Base-by-base conservation (phyloP, 2,797 vertebrate species). In the Hypotaenidia okinawae region DNA sequence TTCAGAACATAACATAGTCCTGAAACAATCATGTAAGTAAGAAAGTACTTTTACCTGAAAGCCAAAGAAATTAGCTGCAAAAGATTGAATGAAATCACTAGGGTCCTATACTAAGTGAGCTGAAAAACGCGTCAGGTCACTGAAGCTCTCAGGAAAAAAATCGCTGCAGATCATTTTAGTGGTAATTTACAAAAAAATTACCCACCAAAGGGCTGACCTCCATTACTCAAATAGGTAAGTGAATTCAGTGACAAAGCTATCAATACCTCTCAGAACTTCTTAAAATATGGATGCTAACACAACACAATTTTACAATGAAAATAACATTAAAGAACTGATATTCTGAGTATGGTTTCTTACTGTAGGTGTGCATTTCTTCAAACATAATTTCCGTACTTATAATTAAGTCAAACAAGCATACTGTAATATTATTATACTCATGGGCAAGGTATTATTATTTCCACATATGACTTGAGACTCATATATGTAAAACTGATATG, bases 111-210 rank as follows among this genome's bases (percentile, higher is more conserved):
- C 2, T 32, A 76, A 89, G 30, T n/a, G 37, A 83, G 21, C 39
- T 87, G 49, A 55, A 94, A 85, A 70, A 14, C 22, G 59, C 0
- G 0, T 57, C 27, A 62, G 15, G 30, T 66, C 72, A 73, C 8
- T n/a, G 49, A 79, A 89, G 27, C 19, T 90, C 43, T 90, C 35
- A 43, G 49, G 51, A 62, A 93, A 94, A 94, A 78, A 72, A 69
- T 25, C 63, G 30, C 59, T 66, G n/a, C 18, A 81, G 51, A 87
- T 24, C 13, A 52, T 76, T 89, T 90, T 5, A 69, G 27, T 19
- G 18, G 32, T 47, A 90, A 90, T 77, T 69, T 18, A 49, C 39
- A 61, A 43, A 88, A 88, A 64, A 64, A 69, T 28, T 70, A 51
- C 8, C 17, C 10, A 63, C 19, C 11, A 37, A 39, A 82, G 76